phyloP scores from a whole-genome alignment of 2,797 vertebrate genomes.

The Presbytis comata region DNA sequence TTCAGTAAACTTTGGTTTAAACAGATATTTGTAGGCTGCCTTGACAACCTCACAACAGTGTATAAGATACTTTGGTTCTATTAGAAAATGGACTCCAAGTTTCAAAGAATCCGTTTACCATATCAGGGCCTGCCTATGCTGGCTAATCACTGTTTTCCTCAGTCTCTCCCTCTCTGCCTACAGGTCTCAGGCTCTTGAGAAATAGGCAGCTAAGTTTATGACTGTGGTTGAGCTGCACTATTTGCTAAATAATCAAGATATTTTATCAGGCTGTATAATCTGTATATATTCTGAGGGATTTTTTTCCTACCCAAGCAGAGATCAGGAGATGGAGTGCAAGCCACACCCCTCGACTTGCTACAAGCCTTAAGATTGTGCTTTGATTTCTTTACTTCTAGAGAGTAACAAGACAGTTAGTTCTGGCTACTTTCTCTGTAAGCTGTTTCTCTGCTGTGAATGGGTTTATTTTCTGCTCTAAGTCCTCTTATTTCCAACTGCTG shows the following conservation, averaged over 20 bases:
- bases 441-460: constrained; percentile 58
- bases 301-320: background rate
- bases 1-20: background rate
- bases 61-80: background rate
- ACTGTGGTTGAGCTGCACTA: background rate
- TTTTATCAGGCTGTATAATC: background rate
- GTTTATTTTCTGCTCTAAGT: constrained; percentile 67
- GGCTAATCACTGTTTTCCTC: background rate
- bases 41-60: background rate
- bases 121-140: background rate
- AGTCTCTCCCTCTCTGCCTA: background rate
- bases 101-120: background rate
- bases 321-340: background rate
- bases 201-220: background rate
- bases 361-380: background rate
- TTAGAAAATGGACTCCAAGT: background rate
- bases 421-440: constrained; percentile 50
- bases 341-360: background rate
- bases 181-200: background rate
- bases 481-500: constrained; percentile 65
- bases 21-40: background rate
- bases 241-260: background rate
- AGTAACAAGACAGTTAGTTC: constrained; percentile 42
- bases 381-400: constrained; percentile 21
- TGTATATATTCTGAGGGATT: background rate